phyloP scores from a whole-genome alignment of 2,113 vertebrate genomes.

The Fulmarus glacialis region DNA sequence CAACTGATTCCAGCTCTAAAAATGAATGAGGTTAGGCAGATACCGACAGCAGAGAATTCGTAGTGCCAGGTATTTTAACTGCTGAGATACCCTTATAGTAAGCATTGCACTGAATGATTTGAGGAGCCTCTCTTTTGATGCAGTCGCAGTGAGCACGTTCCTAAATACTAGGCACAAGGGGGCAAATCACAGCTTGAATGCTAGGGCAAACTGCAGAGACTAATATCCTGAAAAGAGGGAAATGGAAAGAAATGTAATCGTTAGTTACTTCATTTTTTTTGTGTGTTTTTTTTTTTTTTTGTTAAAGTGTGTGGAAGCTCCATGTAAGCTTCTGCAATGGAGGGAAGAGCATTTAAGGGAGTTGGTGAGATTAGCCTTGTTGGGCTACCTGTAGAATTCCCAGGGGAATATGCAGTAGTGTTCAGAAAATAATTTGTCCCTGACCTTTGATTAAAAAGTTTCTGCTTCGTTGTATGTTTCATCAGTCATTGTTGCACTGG shows the following conservation, averaged over 20 bases:
- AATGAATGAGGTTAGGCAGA: not conserved
- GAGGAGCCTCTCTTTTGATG: not conserved
- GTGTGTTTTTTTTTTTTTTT: not conserved
- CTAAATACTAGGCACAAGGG: not conserved
- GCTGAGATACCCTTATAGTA: not conserved
- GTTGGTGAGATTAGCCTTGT: not conserved
- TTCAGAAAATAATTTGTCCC: not conserved
- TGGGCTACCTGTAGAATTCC: not conserved
- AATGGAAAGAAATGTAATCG: not conserved
- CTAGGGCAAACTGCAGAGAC: not conserved
- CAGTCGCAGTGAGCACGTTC: fast-evolving
- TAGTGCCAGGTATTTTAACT: not conserved
- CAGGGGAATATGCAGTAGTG: not conserved
- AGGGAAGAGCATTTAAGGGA: not conserved
- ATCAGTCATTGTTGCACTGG: not conserved
- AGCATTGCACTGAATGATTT: not conserved
- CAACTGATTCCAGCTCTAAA: slow-evolving; percentile 41
- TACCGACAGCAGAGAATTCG: not conserved
- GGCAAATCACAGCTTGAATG: not conserved
- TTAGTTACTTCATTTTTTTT: not conserved
- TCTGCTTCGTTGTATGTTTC: not conserved
- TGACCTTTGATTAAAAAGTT: not conserved
- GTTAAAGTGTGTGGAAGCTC: not conserved
- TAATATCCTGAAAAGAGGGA: not conserved
- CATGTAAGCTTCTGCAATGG: not conserved